Evolutionary conservation across 1,140 invertebrate genomes (phyloP), one percentile per base, ranked within the genome.

Genomic region (Sinonovacula constricta): DNA sequence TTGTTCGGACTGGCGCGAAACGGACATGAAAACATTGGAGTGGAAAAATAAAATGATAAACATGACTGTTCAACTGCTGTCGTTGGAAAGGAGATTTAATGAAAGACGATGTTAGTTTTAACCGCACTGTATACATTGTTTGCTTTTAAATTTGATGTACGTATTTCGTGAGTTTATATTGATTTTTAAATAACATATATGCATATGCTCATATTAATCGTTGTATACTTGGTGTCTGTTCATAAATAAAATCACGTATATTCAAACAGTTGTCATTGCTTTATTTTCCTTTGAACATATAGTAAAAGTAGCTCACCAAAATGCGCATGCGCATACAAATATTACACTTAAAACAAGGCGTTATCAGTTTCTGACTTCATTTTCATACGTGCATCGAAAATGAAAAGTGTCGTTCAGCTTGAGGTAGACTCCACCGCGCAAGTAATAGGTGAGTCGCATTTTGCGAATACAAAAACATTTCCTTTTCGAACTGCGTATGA

Each of bases 41-140:
- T 71, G 69, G 69, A 60, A n/a, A 60, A 71, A 39, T 45, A 71
- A 60, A 56, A 57, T 57, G 33, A 70, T 57, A 70, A 57, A 57
- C 22, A 57, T 36, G 51, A 45, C 26, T 33, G 15, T 59, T 3
- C 67, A 33, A 28, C 3, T 69, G 51, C n/a, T 36, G 30, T 56
- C 26, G 26, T n/a, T 69, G 66, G 66, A 69, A 69, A 69, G 15
- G 2, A 7, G 66, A 69, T 69, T 69, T 1, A 54, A n/a, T 34
- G 53, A 54, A 24, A 18, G 2, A 33, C 33, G 26, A 31, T 28
- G 7, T 63, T 12, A 30, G 12, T 14, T n/a, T 33, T 4, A 1
- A 18, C 28, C 2, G 5, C 14, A 15, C 22, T 51, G 31, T 26
- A 39, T 22, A 12, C 26, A 4, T 26, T 22, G 3, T 24, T 15